Conservation (phyloP, 2,797 vertebrate genomes). For the Phyllotis vaccarum region DNA sequence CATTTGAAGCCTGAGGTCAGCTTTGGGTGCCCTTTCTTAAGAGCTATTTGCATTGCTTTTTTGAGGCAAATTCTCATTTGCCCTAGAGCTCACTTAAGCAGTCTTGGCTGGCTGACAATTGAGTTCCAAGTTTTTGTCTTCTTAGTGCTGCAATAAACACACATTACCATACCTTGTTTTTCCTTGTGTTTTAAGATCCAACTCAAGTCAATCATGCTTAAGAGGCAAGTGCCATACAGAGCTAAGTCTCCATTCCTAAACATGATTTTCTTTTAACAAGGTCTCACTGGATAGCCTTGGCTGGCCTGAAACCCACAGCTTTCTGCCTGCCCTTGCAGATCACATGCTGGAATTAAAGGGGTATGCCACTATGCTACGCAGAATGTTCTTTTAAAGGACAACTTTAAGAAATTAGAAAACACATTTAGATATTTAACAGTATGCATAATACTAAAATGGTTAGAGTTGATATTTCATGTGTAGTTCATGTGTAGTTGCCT, state of each 20-base stretch:
- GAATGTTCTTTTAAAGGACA: constrained; percentile 23
- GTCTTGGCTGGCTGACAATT: not conserved
- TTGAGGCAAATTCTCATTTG: not conserved
- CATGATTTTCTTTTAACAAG: no score
- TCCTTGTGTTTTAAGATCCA: not conserved
- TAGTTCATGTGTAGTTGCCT: constrained; percentile 13
- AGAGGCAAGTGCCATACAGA: not conserved
- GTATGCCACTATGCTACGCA: not conserved
- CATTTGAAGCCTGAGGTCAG: not conserved
- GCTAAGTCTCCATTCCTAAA: not conserved
- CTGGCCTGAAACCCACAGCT: not conserved
- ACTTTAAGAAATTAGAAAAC: constrained; percentile 47
- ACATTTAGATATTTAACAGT: not conserved
- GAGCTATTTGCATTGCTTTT: not conserved
- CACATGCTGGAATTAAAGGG: not conserved
- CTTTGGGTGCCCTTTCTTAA: not conserved
- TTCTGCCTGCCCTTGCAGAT: not conserved
- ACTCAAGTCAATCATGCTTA: not conserved
- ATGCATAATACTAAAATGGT: constrained; percentile 13
- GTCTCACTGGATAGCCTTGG: not conserved
- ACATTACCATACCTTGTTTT: not conserved
- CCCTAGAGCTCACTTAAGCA: not conserved
- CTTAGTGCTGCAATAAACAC: not conserved
- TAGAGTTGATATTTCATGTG: constrained; percentile 56
- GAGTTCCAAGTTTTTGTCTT: not conserved